These are phyloP conservation scores for Norana najaformis DNA, from an alignment of 2,888 invertebrate species.

Conservation along the genomic window DNA sequence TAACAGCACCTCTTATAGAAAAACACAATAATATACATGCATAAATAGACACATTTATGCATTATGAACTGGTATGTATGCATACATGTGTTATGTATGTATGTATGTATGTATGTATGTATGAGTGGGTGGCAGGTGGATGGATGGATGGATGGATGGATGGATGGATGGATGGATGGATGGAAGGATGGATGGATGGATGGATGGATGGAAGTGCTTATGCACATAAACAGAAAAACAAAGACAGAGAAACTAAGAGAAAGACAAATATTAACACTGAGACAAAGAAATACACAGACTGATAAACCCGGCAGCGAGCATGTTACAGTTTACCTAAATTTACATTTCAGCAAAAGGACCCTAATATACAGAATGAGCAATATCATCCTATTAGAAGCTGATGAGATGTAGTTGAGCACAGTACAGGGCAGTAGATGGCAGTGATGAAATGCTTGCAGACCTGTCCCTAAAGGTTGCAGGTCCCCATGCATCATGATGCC, in stretches of 20 bases:
- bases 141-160: background rate
- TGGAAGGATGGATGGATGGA: background rate
- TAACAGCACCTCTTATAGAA: background rate
- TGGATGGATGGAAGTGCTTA: background rate
- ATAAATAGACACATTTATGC: background rate
- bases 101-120: background rate
- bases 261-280: background rate
- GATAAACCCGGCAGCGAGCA: background rate
- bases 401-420: background rate
- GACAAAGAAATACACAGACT: background rate
- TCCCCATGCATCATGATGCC: background rate
- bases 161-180: background rate
- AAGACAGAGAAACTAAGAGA: background rate
- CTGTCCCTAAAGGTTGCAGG: background rate
- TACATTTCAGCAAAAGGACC: too few relatives aligned
- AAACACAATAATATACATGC: background rate
- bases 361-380: background rate
- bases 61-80: too few relatives aligned
- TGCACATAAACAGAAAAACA: background rate
- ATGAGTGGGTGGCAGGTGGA: background rate
- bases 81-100: background rate
- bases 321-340: too few relatives aligned
- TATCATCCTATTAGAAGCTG: background rate
- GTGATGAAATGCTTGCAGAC: background rate
- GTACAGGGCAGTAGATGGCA: background rate